Conservation (phyloP, 2,888 invertebrate species). For the Arge pagana region DNA sequence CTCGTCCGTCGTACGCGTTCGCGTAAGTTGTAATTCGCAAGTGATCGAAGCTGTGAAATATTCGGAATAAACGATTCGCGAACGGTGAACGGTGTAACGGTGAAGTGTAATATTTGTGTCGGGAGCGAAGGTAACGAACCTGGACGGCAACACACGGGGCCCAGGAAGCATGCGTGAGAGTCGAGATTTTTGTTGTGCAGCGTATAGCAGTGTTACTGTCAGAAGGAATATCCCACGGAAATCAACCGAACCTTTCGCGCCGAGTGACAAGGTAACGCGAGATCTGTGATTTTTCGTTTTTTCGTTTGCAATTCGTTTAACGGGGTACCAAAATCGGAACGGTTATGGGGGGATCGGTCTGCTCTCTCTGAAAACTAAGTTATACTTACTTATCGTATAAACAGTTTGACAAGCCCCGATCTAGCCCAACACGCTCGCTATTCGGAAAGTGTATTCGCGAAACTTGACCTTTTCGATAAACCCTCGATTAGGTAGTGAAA, state of each 20-base stretch:
- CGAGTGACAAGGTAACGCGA: slow-evolving; percentile 1
- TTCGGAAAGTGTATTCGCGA: slow-evolving; percentile 15
- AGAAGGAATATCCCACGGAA: slow-evolving; percentile 8
- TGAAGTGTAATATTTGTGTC: slow-evolving; percentile 21
- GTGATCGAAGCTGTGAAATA: neutral
- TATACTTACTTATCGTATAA: no score
- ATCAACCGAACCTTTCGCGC: neutral
- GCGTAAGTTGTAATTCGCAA: neutral
- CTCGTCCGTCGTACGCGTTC: neutral
- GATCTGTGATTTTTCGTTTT: neutral
- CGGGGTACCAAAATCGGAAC: no score
- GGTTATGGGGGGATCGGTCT: no score
- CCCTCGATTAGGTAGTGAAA: neutral
- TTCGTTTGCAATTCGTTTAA: neutral
- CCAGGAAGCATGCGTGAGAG: slow-evolving; percentile 20
- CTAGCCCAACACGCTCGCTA: slow-evolving; percentile 15
- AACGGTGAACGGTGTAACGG: slow-evolving; percentile 12
- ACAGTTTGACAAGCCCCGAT: slow-evolving; percentile 21
- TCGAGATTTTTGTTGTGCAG: slow-evolving; percentile 19
- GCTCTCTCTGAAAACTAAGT: no score
- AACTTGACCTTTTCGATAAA: slow-evolving; percentile 17
- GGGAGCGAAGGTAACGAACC: slow-evolving; percentile 18
- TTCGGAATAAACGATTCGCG: neutral
- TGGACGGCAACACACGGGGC: slow-evolving; percentile 21
- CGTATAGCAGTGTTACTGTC: slow-evolving; percentile 19